These are phyloP conservation scores for Strigamia maritima DNA, from an alignment of 2,888 invertebrate species.

Conservation along the genomic window DNA sequence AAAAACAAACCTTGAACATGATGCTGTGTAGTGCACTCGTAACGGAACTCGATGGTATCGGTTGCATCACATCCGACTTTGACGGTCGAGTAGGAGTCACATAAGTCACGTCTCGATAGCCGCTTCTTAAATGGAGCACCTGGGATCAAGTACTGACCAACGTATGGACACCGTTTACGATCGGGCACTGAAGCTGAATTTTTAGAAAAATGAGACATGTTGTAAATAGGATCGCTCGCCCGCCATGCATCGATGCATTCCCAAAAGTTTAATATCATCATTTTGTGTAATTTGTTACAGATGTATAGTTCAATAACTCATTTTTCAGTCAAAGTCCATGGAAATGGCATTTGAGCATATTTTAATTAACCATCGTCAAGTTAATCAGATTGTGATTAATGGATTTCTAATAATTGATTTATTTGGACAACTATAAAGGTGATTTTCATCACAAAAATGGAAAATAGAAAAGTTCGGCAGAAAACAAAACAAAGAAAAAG, in stretches of 20 bases:
- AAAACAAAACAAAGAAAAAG: background rate
- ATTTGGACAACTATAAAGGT: background rate
- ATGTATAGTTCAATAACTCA: no score
- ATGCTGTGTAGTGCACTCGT: constrained; percentile 64
- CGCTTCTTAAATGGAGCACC: constrained; percentile 8
- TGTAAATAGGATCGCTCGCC: no score
- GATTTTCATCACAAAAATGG: background rate
- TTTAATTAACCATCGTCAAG: background rate
- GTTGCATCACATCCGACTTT: constrained; percentile 71
- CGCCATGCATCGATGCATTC: no score
- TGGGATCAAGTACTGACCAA: constrained; percentile 67
- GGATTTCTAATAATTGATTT: background rate
- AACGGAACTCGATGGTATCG: constrained; percentile 66
- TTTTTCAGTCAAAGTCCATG: background rate
- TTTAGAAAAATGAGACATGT: constrained; percentile 31
- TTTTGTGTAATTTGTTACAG: no score
- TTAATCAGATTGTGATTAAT: background rate
- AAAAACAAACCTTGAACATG: constrained; percentile 60
- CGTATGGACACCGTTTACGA: constrained; percentile 77
- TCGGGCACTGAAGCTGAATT: constrained; percentile 74
- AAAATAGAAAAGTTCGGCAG: no score
- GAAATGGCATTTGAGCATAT: background rate
- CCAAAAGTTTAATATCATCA: no score
- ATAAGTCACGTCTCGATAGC: background rate
- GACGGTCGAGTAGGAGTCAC: constrained; percentile 63